These are phyloP conservation scores for Acanthoscelides obtectus DNA, from an alignment of 2,888 invertebrate species.

Conservation along the genomic window DNA sequence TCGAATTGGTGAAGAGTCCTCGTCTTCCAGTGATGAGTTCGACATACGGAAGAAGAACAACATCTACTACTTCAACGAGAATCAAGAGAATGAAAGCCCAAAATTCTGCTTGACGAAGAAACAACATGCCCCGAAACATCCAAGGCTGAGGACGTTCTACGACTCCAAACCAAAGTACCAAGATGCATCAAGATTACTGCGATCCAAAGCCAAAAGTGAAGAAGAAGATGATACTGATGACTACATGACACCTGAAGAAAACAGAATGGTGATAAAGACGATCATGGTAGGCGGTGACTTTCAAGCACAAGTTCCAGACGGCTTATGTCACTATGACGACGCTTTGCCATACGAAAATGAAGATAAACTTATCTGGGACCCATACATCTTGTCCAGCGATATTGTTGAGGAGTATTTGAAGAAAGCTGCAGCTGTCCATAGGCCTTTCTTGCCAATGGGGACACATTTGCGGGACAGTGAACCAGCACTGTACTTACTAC, in stretches of 20 bases:
- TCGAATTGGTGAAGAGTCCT: constrained; percentile 84
- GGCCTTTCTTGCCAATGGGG: constrained; percentile 62
- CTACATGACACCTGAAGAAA: constrained; percentile 79
- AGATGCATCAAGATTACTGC: constrained; percentile 50
- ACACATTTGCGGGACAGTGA: constrained; percentile 82
- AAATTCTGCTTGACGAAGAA: constrained; percentile 14
- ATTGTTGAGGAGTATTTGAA: constrained; percentile 77
- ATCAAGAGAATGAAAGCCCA: constrained; percentile 44
- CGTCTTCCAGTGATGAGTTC: constrained; percentile 76
- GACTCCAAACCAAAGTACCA: constrained; percentile 46
- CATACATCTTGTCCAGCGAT: constrained; percentile 65
- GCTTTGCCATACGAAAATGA: constrained; percentile 92
- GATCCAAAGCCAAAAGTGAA: constrained; percentile 66
- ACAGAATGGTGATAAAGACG: constrained; percentile 71
- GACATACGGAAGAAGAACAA: constrained; percentile 22
- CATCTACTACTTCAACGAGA: constrained; percentile 59
- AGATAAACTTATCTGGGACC: constrained; percentile 93
- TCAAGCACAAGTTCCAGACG: constrained; percentile 92
- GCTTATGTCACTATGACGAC: constrained; percentile 87
- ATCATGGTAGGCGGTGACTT: constrained; percentile 95
- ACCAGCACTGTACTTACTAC: constrained; percentile 82
- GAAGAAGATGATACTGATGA: constrained; percentile 66
- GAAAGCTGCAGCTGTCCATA: constrained; percentile 49
- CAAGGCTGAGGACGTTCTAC: constrained; percentile 54
- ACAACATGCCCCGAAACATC: constrained; percentile 41